phyloP scores from a whole-genome alignment of 2,888 invertebrate genomes.

The Electrophaes corylata region DNA sequence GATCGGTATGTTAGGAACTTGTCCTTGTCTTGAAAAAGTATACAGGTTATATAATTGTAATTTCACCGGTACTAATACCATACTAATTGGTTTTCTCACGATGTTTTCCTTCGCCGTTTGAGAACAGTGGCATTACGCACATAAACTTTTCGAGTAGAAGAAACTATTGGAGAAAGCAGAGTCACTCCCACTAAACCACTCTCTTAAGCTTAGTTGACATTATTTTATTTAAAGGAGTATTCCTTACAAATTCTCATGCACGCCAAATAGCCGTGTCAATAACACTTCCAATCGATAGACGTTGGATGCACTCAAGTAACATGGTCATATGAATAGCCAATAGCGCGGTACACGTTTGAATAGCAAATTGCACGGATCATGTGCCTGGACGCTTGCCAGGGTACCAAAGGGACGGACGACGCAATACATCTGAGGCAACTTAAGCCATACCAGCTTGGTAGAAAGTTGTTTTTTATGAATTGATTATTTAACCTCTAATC shows the following conservation, averaged over 20 bases:
- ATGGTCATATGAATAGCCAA: not conserved
- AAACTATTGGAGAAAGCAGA: too few relatives aligned
- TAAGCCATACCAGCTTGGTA: not conserved
- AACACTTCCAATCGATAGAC: not conserved
- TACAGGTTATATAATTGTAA: too few relatives aligned
- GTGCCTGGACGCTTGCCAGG: conserved; percentile 8
- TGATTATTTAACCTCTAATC: too few relatives aligned
- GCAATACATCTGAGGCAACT: not conserved
- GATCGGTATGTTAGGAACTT: too few relatives aligned
- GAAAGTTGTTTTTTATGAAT: not conserved
- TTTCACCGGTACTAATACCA: too few relatives aligned
- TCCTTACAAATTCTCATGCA: not conserved
- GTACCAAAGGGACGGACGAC: not conserved
- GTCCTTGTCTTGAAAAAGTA: too few relatives aligned
- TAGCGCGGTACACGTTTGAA: conserved; percentile 12
- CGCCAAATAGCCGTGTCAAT: not conserved
- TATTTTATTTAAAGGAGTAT: not conserved
- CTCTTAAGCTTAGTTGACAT: too few relatives aligned
- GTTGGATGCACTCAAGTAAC: not conserved
- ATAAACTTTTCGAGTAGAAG: too few relatives aligned
- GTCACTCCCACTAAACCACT: too few relatives aligned
- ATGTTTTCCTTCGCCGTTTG: too few relatives aligned
- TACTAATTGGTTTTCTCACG: too few relatives aligned
- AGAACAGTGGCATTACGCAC: too few relatives aligned
- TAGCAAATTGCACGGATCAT: conserved; percentile 19